Conservation (phyloP, 2,113 vertebrate genomes). For the Atherinomorus stipes region DNA sequence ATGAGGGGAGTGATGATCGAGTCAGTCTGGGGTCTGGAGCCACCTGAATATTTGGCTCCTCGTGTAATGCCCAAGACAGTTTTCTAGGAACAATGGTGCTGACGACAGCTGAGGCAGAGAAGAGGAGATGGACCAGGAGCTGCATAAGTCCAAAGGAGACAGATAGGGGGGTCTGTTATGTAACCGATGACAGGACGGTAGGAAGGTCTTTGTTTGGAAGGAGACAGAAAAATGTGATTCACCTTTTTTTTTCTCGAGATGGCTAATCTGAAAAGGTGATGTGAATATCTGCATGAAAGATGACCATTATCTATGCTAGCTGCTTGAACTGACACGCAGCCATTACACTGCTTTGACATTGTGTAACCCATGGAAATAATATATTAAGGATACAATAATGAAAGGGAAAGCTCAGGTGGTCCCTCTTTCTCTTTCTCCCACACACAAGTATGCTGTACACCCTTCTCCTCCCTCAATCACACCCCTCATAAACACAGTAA, state of each 20-base stretch:
- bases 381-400: conserved; percentile 38
- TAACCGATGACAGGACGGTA: conserved; percentile 59
- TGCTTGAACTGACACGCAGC: conserved; percentile 14
- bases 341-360: conserved; percentile 34
- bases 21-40: conserved; percentile 58
- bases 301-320: conserved; percentile 45
- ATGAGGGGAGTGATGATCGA: conserved; percentile 46
- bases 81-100: conserved; percentile 53
- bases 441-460: conserved; percentile 42
- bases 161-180: conserved; percentile 58
- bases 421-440: conserved; percentile 15
- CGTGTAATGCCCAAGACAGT: conserved; percentile 46
- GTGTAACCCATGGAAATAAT: conserved; percentile 46
- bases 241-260: conserved; percentile 53
- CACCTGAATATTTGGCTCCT: conserved; percentile 59
- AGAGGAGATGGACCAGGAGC: conserved; percentile 35
- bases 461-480: conserved; percentile 73
- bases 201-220: conserved; percentile 54
- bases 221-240: conserved; percentile 52
- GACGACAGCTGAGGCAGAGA: conserved; percentile 52
- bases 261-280: conserved; percentile 58
- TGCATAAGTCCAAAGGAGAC: conserved; percentile 32
- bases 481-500: conserved; percentile 78
- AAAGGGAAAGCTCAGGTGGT: conserved; percentile 49
- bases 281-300: conserved; percentile 65